Conservation (phyloP, 53 echinoderm and acorn worm species). For the Stichopus horrens region DNA sequence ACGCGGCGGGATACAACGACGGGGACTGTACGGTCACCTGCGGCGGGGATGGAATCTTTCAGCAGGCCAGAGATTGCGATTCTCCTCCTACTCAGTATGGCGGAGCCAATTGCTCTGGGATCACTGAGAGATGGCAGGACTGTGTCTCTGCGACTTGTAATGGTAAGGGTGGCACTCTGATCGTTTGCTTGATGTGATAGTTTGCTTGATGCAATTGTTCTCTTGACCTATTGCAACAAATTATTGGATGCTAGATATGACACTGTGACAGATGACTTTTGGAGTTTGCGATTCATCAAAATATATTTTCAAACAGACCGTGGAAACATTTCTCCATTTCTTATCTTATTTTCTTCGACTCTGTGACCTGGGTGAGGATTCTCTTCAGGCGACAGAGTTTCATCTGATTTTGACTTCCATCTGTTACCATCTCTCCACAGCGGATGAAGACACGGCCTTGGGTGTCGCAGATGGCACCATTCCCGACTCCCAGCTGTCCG, state of each 20-base stretch:
- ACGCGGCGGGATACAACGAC: constrained; percentile 40
- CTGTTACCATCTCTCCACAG: constrained; percentile 14
- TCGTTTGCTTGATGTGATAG: too few species aligned
- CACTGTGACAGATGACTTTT: too few species aligned
- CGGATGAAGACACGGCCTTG: constrained; percentile 56
- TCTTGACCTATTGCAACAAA: too few species aligned
- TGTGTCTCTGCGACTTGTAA: constrained; percentile 6
- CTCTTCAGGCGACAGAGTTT: background rate
- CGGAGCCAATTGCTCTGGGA: constrained; percentile 57
- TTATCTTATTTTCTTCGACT: too few species aligned
- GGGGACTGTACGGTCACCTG: constrained; percentile 59
- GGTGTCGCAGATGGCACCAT: constrained; percentile 65
- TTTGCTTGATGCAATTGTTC: too few species aligned
- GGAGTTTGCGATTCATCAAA: too few species aligned
- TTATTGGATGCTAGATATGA: too few species aligned
- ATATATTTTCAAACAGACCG: too few species aligned
- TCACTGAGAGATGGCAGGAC: constrained; percentile 56
- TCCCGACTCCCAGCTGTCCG: constrained; percentile 65
- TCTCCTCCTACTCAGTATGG: constrained; percentile 66
- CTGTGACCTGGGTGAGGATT: too few species aligned
- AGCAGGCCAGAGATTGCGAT: constrained; percentile 60
- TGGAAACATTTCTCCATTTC: too few species aligned
- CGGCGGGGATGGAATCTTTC: constrained; percentile 61
- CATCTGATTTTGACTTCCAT: too few species aligned
- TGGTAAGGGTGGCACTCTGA: background rate